A percentile compares a stretch with the other conserved stretches of the same genome.
Evolutionary conservation across 1,140 invertebrate genomes (phyloP).

Genomic region (Spodoptera litura): DNA sequence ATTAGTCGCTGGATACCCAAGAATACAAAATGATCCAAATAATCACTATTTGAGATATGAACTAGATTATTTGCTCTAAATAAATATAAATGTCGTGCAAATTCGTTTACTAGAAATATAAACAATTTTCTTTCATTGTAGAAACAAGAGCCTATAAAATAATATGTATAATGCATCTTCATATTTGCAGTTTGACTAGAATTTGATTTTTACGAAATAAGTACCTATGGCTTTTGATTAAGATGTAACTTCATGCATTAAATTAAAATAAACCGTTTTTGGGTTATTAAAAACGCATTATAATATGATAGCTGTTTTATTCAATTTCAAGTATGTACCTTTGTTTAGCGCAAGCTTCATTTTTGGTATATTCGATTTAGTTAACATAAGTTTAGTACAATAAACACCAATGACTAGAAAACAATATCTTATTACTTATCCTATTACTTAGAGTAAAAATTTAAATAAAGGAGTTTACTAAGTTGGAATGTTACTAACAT

Average conservation of each 20-base stretch:
- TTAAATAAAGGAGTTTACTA: background rate
- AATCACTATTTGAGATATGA: conserved; percentile 98
- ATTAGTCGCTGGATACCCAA: conserved; percentile 98
- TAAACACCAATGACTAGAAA: conserved; percentile 46
- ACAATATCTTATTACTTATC: conserved; percentile 28
- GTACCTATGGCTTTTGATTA: conserved; percentile 34
- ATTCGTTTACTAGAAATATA: conserved; percentile 49
- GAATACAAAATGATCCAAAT: conserved; percentile 97
- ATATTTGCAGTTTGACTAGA: background rate
- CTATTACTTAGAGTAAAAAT: background rate
- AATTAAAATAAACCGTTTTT: conserved; percentile 23
- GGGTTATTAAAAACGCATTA: conserved; percentile 44
- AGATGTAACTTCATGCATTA: background rate
- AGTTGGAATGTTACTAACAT: conserved; percentile 32
- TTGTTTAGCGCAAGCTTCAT: conserved; percentile 29
- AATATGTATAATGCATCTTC: background rate
- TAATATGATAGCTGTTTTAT: conserved; percentile 41
- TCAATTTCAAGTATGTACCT: conserved; percentile 21
- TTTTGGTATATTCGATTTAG: conserved; percentile 22
- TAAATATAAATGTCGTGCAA: conserved; percentile 50
- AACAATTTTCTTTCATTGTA: conserved; percentile 4
- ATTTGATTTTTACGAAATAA: background rate
- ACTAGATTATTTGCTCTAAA: conserved; percentile 93
- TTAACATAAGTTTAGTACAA: conserved; percentile 19
- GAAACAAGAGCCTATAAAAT: conserved; percentile 19